phyloP scores from a whole-genome alignment of 2,113 vertebrate species.

The Gnathonemus longibarbis region DNA sequence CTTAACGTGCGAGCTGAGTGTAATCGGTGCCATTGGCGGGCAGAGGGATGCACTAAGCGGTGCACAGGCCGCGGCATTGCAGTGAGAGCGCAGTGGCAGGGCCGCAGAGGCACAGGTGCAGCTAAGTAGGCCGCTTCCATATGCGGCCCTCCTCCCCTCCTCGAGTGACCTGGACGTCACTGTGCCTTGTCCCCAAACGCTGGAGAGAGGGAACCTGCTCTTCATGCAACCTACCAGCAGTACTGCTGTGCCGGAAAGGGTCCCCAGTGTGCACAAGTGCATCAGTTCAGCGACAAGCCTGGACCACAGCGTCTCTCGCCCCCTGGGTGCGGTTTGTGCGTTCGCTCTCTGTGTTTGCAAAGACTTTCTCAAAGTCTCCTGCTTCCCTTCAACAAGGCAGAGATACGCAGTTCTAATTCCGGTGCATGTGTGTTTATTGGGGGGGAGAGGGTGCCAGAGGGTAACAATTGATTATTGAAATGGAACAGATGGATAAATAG shows the following conservation, averaged over 20 bases:
- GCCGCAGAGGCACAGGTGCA: neutral
- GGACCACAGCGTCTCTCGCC: neutral
- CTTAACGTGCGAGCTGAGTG: neutral
- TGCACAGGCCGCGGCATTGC: too few relatives aligned
- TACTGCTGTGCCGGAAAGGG: neutral
- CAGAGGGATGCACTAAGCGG: too few relatives aligned
- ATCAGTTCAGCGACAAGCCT: neutral
- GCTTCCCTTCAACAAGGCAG: neutral
- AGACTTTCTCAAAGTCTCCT: neutral
- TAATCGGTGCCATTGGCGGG: neutral
- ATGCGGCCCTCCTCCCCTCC: neutral
- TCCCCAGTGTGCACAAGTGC: neutral
- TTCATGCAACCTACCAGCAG: neutral
- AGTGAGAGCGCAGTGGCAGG: neutral
- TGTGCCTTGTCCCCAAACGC: neutral
- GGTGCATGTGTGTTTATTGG: neutral
- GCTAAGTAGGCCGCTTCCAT: constrained; percentile 7
- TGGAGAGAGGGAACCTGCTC: neutral
- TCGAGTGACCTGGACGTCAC: neutral
- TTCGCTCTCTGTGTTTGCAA: neutral
- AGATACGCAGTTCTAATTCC: neutral
- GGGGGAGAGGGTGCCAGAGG: neutral
- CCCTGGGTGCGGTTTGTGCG: neutral
- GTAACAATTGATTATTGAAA: neutral
- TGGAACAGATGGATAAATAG: neutral